These are phyloP conservation scores for Odontocolon sp. DNA, from an alignment of 2,888 invertebrate species.

Conservation along the genomic window DNA sequence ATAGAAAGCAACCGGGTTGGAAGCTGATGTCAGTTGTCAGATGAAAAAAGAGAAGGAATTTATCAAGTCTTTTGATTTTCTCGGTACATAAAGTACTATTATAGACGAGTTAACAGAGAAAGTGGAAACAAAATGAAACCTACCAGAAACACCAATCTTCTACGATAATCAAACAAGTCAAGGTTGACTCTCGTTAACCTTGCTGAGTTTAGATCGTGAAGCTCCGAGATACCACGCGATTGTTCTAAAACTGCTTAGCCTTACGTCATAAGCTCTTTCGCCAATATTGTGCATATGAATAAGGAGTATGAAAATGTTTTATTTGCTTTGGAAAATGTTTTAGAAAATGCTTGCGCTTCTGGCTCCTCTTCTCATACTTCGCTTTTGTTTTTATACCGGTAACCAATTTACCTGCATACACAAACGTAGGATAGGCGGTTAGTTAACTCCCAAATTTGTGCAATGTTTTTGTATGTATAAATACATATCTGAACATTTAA, in stretches of 20 bases:
- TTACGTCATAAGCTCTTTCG: conserved; percentile 37
- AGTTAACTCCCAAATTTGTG: no score
- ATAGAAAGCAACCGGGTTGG: not conserved
- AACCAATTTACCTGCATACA: conserved; percentile 47
- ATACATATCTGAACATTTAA: no score
- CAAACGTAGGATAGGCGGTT: no score
- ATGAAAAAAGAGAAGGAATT: no score
- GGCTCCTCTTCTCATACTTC: no score
- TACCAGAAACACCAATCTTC: conserved; percentile 14
- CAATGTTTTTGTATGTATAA: no score
- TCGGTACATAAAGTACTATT: no score
- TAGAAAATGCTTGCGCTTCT: not conserved
- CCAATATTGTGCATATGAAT: not conserved
- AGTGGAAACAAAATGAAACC: no score
- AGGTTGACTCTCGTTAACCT: conserved; percentile 61
- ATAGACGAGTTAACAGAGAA: no score
- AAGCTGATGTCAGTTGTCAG: no score
- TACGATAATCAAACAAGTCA: conserved; percentile 57
- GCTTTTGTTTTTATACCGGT: no score
- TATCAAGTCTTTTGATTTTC: no score
- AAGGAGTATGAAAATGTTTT: not conserved
- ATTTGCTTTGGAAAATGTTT: conserved; percentile 42
- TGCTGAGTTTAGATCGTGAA: conserved; percentile 53
- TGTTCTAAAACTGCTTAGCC: conserved; percentile 55
- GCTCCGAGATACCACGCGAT: conserved; percentile 59